Evolutionary conservation across 2,797 vertebrate species (phyloP).

Genomic region (Alectoris magna): DNA sequence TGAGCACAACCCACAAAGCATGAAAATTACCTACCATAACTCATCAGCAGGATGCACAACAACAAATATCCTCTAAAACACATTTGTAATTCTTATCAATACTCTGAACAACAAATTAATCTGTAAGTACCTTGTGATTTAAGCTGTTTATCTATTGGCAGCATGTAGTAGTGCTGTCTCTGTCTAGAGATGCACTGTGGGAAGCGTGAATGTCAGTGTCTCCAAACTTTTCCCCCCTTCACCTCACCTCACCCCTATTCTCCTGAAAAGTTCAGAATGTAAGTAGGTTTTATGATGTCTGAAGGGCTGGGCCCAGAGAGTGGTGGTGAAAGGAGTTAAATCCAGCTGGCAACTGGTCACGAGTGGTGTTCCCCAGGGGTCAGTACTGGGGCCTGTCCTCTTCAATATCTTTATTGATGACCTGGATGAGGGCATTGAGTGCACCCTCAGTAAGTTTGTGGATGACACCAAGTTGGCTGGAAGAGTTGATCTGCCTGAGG

Average conservation of each 20-base stretch:
- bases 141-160: not conserved
- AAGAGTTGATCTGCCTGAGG: no score
- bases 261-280: not conserved
- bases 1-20: not conserved
- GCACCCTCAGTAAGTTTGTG: no score
- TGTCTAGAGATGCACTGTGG: not conserved
- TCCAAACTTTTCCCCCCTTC: fast-evolving
- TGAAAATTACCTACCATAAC: not conserved
- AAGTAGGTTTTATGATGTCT: not conserved
- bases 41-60: not conserved
- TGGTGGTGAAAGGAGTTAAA: no score
- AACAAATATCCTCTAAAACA: not conserved
- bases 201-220: not conserved
- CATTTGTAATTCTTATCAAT: not conserved
- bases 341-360: no score
- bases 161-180: not conserved
- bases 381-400: no score
- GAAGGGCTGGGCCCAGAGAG: no score
- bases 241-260: not conserved
- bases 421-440: no score
- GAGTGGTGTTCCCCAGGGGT: no score
- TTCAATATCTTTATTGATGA: no score
- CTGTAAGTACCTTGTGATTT: not conserved
- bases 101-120: not conserved
- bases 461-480: no score